Evolutionary conservation across 1,140 invertebrate genomes (phyloP).

Genomic region (Achatina immaculata): DNA sequence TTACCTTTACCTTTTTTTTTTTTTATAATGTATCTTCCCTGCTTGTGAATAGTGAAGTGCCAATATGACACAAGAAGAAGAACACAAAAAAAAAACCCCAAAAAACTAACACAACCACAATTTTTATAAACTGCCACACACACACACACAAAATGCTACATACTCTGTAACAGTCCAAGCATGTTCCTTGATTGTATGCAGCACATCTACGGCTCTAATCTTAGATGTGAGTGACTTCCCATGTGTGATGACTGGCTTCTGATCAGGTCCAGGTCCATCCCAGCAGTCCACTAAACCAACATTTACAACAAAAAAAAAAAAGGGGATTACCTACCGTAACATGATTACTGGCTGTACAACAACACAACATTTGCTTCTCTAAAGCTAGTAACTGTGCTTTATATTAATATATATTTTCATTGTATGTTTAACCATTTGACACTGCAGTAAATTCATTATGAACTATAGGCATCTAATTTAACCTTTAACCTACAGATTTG

Average conservation of each 20-base stretch:
- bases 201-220: conserved; percentile 93
- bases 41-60: too few species aligned
- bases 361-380: neutral
- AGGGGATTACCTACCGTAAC: neutral
- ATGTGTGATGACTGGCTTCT: conserved; percentile 87
- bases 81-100: too few species aligned
- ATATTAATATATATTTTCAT: neutral
- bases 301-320: neutral
- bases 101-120: too few species aligned
- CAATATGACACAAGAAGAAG: too few species aligned
- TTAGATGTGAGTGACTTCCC: conserved; percentile 94
- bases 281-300: conserved; percentile 51
- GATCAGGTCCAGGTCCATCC: conserved; percentile 95
- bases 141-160: too few species aligned
- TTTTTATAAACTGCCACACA: too few species aligned
- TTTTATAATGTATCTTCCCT: too few species aligned
- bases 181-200: conserved; percentile 95
- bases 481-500: too few species aligned
- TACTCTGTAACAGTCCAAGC: conserved; percentile 92
- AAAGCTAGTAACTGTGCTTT: neutral
- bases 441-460: too few species aligned
- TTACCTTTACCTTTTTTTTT: too few species aligned
- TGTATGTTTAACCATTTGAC: too few species aligned
- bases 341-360: neutral
- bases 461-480: too few species aligned